Evolutionary conservation across 2,797 vertebrate species (phyloP), one percentile per base, ranked within the genome.

Genomic region (Oreochromis grahami): DNA sequence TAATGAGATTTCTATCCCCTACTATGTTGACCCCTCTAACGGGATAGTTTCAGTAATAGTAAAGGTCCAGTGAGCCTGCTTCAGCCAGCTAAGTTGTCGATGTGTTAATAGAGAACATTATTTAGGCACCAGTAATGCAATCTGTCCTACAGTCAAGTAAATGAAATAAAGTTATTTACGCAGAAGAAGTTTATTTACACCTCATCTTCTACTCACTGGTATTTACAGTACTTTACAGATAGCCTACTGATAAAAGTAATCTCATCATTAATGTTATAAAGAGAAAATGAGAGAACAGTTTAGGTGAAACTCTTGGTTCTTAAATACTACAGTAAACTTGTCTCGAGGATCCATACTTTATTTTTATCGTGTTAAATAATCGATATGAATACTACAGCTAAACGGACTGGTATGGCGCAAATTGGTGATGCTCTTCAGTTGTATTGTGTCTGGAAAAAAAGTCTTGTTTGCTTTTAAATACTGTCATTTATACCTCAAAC

Each of bases 1-100:
- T 1, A 5, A 51, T 26, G 45, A 8, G 17, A 74, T 48, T 19
- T 48, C 10, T 19, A 29, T 72, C 0, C 6, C 24, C 6, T 32
- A n/a, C 43, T 74, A 48, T 8, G 0, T 50, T 8, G 17, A 50
- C 29, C 17, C 10, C 26, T 50, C 26, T 50, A 32, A 50, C 26
- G 13, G 26, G 29, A n/a, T 74, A 32, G 45, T 50, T 50, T 13
- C 13, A 32, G 10, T 48, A 48, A 32, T 45, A 19, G 10, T 50
- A 74, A n/a, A 29, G 17, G 43, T 32, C 43, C 15, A 32, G 15
- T 74, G 6, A 29, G 43, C 26, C 41, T 48, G 41, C 43, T 72
- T 48, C 24, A 72, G 41, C 24, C 15, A 48, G 19, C 43, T 51
- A 17, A 24, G 29, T 34, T 79, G 45, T 21, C 21, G 34, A 17